phyloP scores from a whole-genome alignment of 2,113 vertebrate species.

The Hepsetus odoe region DNA sequence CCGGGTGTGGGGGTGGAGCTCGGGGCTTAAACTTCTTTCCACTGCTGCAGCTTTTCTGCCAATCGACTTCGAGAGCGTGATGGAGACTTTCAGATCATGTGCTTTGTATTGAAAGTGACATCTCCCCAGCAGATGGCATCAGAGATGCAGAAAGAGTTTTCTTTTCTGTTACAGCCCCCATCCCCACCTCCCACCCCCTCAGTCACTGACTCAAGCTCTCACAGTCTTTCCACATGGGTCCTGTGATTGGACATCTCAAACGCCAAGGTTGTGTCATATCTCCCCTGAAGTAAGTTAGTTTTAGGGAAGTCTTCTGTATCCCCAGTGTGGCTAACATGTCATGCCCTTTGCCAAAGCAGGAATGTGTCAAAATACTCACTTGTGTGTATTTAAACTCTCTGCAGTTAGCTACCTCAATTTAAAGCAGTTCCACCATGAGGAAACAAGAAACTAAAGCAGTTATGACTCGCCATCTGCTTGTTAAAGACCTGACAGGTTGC shows the following conservation, averaged over 20 bases:
- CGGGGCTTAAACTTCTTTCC: conserved; percentile 84
- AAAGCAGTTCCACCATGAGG: conserved; percentile 50
- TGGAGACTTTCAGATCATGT: conserved; percentile 25
- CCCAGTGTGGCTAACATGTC: conserved; percentile 28
- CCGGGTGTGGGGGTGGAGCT: conserved; percentile 55
- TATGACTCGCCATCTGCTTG: conserved; percentile 21
- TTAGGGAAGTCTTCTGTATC: conserved; percentile 13
- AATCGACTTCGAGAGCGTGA: conserved; percentile 30
- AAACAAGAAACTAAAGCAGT: conserved; percentile 36
- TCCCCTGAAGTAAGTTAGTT: not conserved
- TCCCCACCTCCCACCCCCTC: no score
- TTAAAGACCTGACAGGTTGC: conserved; percentile 25
- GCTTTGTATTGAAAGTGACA: conserved; percentile 36
- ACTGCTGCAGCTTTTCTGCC: conserved; percentile 73
- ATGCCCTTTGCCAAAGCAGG: conserved; percentile 32
- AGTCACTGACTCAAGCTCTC: conserved; percentile 20
- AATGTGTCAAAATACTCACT: conserved; percentile 39
- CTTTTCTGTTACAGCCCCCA: conserved; percentile 40
- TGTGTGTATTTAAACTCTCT: conserved; percentile 61
- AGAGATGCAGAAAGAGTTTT: conserved; percentile 36
- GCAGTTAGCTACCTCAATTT: conserved; percentile 61
- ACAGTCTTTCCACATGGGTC: conserved; percentile 19
- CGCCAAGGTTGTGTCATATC: not conserved
- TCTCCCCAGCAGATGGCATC: conserved; percentile 49
- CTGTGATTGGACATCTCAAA: conserved; percentile 3